Percentiles rank a stretch among this genome's conserved stretches.
phyloP scores from a whole-genome alignment of 2,113 vertebrate species.

The Orthonyx spaldingii region DNA sequence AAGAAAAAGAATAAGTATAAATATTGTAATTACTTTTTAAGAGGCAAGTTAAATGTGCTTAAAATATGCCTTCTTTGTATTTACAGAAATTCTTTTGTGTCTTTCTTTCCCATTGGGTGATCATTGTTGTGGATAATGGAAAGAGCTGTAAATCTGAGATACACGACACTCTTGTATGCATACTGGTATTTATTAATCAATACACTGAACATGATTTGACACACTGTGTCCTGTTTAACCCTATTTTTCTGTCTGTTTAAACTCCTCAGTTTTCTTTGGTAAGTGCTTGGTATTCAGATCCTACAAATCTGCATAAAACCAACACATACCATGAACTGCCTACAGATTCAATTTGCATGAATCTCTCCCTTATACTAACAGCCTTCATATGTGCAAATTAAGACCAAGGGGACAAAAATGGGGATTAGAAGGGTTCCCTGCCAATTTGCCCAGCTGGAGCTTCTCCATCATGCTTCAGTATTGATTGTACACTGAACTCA shows the following conservation, averaged over 20 bases:
- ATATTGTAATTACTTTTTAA: constrained; percentile 62
- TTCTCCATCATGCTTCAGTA: neutral
- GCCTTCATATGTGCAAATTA: constrained; percentile 65
- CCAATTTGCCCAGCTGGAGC: constrained; percentile 7
- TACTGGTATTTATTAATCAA: constrained; percentile 72
- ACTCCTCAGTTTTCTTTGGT: constrained; percentile 71
- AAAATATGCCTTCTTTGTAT: constrained; percentile 70
- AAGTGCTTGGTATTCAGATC: constrained; percentile 76
- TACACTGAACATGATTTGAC: constrained; percentile 67
- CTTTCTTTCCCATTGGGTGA: constrained; percentile 47
- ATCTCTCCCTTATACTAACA: constrained; percentile 64
- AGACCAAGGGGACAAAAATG: constrained; percentile 69
- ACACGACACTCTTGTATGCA: constrained; percentile 61
- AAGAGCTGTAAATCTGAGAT: constrained; percentile 49
- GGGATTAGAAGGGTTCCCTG: constrained; percentile 34
- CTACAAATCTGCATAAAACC: constrained; percentile 73
- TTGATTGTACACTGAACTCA: neutral
- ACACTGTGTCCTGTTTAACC: constrained; percentile 67
- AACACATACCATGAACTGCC: constrained; percentile 65
- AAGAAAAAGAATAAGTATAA: constrained; percentile 43
- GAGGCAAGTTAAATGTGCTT: constrained; percentile 58
- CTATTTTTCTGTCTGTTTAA: constrained; percentile 70
- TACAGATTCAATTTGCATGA: constrained; percentile 68
- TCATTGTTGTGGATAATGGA: constrained; percentile 57
- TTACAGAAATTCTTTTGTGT: constrained; percentile 66